These are phyloP conservation scores for Xiphophorus birchmanni DNA, from an alignment of 2,797 vertebrate species.

Conservation along the genomic window DNA sequence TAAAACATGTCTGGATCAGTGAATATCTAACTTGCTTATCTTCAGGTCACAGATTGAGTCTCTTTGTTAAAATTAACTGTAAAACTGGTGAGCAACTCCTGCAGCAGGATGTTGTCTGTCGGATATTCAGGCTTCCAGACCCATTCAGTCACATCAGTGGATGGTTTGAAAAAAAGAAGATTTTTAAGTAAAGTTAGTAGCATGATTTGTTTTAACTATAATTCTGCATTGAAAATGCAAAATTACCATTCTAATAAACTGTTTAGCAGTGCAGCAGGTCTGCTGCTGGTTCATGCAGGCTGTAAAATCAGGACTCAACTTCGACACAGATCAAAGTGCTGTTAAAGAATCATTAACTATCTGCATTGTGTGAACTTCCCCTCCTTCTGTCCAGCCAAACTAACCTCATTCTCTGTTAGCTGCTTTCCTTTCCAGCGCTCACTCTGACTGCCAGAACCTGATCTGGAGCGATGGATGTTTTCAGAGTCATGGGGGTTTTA, in stretches of 20 bases:
- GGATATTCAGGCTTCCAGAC: background rate
- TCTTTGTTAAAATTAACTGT: background rate
- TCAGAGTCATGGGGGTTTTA: conserved; percentile 20
- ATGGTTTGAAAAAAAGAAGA: too few species aligned
- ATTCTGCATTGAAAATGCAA: background rate
- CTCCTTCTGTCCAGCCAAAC: background rate
- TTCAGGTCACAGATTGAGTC: background rate
- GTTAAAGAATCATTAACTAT: background rate
- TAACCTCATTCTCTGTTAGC: too few species aligned
- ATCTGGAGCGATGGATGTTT: background rate
- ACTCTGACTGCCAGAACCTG: background rate
- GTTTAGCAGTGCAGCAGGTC: background rate
- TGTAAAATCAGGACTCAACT: background rate
- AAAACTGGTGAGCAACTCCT: background rate
- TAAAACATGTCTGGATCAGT: background rate
- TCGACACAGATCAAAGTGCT: background rate
- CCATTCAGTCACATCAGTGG: too few species aligned
- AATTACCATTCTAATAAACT: background rate
- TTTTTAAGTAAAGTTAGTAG: background rate
- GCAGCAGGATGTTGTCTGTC: background rate
- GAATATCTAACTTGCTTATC: background rate
- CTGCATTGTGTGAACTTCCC: background rate
- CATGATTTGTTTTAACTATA: background rate
- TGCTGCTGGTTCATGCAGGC: background rate
- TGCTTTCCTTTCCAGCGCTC: background rate